A percentile compares a stretch with the other conserved stretches of the same genome.
Conservation (phyloP, 2,113 vertebrate genomes). For the Chaenocephalus aceratus region DNA sequence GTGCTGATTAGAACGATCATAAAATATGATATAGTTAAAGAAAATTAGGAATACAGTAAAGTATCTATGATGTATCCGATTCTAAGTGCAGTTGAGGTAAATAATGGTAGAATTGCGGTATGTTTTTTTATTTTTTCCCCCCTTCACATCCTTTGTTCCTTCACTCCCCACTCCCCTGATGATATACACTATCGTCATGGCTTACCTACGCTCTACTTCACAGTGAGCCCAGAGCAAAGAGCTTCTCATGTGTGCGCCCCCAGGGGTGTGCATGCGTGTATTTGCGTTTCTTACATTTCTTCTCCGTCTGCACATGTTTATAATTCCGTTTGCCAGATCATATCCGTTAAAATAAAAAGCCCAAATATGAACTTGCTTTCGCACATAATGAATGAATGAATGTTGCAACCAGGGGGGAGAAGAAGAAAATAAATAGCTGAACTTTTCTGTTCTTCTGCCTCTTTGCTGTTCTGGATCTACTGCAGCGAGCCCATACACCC, state of each 20-base stretch:
- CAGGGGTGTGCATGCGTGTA: constrained; percentile 5
- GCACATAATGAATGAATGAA: constrained; percentile 4
- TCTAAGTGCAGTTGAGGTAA: background rate
- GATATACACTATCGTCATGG: constrained; percentile 21
- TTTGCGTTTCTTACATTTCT: background rate
- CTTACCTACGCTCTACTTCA: constrained; percentile 52
- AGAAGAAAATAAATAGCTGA: background rate
- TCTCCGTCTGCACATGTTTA: constrained; percentile 10
- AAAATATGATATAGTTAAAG: too few relatives aligned
- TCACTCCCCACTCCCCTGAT: constrained; percentile 23
- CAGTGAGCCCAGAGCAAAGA: constrained; percentile 16
- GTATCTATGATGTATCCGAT: too few relatives aligned
- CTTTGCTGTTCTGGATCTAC: background rate
- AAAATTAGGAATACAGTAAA: too few relatives aligned
- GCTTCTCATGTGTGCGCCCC: background rate
- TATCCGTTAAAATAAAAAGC: background rate
- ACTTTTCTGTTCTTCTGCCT: background rate
- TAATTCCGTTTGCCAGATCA: constrained; percentile 24
- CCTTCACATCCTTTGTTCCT: constrained; percentile 4
- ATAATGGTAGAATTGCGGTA: background rate
- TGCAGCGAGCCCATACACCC: background rate
- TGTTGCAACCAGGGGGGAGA: background rate
- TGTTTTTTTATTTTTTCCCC: background rate
- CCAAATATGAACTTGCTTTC: constrained; percentile 14
- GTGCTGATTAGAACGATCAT: background rate